Conservation (phyloP, 2,797 vertebrate species). For the Rhynchonycteris naso region DNA sequence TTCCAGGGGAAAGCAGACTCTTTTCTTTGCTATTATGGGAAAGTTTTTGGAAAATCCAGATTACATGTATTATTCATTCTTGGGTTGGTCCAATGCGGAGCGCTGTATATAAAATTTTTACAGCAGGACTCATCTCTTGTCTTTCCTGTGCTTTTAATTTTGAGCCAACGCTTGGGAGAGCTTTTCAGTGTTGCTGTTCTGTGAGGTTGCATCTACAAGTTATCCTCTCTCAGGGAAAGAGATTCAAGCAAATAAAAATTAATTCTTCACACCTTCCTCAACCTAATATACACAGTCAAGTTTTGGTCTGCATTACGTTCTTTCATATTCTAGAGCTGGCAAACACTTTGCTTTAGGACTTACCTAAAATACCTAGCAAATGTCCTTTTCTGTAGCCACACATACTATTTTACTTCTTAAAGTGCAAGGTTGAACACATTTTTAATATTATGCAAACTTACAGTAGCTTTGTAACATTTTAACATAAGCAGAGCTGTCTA, state of each 20-base stretch:
- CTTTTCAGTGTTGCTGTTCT: neutral
- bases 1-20: neutral
- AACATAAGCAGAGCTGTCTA: neutral
- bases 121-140: neutral
- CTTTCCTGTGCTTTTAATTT: slow-evolving; percentile 12
- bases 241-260: neutral
- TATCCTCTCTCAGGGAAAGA: neutral
- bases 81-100: neutral
- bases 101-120: neutral
- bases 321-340: neutral
- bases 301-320: neutral
- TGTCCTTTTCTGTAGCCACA: neutral
- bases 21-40: slow-evolving; percentile 45
- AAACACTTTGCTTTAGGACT: neutral
- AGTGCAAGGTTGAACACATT: neutral
- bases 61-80: neutral
- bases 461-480: neutral
- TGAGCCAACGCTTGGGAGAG: neutral
- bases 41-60: neutral
- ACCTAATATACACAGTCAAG: neutral
- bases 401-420: neutral
- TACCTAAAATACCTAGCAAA: neutral
- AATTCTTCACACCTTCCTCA: neutral
- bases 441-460: neutral
- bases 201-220: neutral